A percentile compares a stretch with the other conserved stretches of the same genome.
Evolutionary conservation across 2,113 vertebrate genomes (phyloP).

Genomic region (Nothoprocta pentlandii): DNA sequence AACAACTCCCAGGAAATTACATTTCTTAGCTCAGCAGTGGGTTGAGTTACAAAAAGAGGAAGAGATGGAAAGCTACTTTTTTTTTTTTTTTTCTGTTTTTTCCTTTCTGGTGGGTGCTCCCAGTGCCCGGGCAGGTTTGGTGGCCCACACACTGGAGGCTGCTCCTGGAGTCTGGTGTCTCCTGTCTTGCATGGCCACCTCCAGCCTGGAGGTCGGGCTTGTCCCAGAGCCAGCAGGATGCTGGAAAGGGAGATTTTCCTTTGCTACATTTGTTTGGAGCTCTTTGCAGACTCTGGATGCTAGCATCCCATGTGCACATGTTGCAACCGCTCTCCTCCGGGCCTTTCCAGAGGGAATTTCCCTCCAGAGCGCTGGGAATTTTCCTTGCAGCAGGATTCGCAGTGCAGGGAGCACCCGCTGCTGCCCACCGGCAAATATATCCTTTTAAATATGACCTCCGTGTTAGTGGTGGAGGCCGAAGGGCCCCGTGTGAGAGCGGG

Average conservation of each 20-base stretch:
- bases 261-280: too few relatives aligned
- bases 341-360: not conserved
- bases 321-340: not conserved
- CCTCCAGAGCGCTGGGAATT: rapidly evolving
- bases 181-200: not conserved
- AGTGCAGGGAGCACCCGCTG: too few relatives aligned
- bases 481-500: too few relatives aligned
- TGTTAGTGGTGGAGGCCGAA: too few relatives aligned
- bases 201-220: not conserved
- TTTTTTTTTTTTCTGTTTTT: not conserved
- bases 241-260: not conserved
- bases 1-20: not conserved
- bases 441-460: too few relatives aligned
- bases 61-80: not conserved
- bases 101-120: not conserved
- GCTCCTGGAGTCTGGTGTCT: not conserved
- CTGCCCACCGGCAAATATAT: not conserved
- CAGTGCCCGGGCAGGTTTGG: not conserved
- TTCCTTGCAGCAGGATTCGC: not conserved
- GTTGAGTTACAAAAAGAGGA: not conserved
- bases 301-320: too few relatives aligned
- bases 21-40: not conserved
- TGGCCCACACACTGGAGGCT: not conserved
- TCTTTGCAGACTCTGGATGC: slow-evolving; percentile 66
- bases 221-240: not conserved